phyloP scores from a whole-genome alignment of 1,140 invertebrate species.

The Scaptomyza pallida region DNA sequence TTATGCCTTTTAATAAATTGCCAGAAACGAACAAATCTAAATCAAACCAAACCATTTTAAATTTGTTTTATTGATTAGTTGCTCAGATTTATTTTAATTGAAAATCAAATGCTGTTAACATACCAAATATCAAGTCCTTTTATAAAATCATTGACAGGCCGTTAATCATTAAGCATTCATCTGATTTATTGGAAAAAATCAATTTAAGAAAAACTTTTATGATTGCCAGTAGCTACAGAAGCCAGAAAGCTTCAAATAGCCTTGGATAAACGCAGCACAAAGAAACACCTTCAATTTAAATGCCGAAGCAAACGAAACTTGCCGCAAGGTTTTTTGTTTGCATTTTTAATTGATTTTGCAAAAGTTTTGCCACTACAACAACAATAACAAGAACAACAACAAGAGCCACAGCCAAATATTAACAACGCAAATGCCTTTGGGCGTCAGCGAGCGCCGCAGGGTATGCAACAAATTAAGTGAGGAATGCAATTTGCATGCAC shows the following conservation, averaged over 20 bases:
- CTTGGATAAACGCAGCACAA: constrained; percentile 16
- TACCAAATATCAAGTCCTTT: not conserved
- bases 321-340: constrained; percentile 55
- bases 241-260: constrained; percentile 16
- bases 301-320: constrained; percentile 54
- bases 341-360: constrained; percentile 72
- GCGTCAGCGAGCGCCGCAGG: constrained; percentile 44
- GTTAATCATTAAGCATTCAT: constrained; percentile 39
- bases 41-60: too few relatives aligned
- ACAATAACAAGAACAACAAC: constrained; percentile 23
- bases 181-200: constrained; percentile 40
- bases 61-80: too few relatives aligned
- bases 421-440: constrained; percentile 26
- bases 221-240: constrained; percentile 53
- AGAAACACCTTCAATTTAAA: constrained; percentile 63
- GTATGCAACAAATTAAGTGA: constrained; percentile 73
- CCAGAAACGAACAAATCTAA: too few relatives aligned
- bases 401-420: constrained; percentile 33
- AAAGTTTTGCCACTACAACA: constrained; percentile 48
- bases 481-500: constrained; percentile 60
- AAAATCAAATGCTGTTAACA: not conserved
- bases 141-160: not conserved
- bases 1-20: too few relatives aligned
- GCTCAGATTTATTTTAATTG: constrained; percentile 13
- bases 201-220: constrained; percentile 63